phyloP scores from a whole-genome alignment of 2,113 vertebrate genomes.

The Gymnobelideus leadbeateri region DNA sequence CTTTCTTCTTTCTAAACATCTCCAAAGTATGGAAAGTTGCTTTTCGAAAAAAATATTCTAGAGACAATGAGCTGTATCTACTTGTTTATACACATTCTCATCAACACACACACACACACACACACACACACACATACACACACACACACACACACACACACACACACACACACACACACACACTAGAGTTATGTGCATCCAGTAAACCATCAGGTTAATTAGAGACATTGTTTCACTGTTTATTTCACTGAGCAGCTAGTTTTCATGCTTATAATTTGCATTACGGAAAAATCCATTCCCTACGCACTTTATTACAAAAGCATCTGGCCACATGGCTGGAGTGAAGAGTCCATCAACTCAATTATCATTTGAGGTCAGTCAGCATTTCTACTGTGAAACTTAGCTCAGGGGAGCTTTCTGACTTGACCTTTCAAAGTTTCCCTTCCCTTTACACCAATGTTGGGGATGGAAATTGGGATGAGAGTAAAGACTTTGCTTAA shows the following conservation, averaged over 20 bases:
- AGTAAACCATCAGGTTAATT: not conserved
- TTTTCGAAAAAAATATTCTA: not conserved
- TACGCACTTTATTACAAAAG: conserved; percentile 13
- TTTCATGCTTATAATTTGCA: conserved; percentile 51
- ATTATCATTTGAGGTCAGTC: conserved; percentile 39
- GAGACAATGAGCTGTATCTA: not conserved
- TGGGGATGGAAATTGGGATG: not conserved
- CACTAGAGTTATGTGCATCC: not conserved
- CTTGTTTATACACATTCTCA: not conserved
- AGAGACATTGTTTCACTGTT: not conserved
- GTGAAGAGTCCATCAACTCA: conserved; percentile 7
- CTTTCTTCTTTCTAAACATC: conserved; percentile 23
- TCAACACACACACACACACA: not conserved
- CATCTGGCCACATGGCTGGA: not conserved
- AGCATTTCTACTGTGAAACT: conserved; percentile 24
- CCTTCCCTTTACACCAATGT: not conserved
- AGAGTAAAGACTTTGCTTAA: not conserved
- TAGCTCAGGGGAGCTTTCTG: conserved; percentile 35
- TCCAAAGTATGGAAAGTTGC: not conserved
- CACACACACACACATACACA: not conserved
- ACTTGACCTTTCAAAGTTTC: not conserved
- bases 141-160: not conserved
- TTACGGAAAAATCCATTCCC: conserved; percentile 57
- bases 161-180: not conserved
- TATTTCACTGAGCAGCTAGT: conserved; percentile 15